Evolutionary conservation across 2,797 vertebrate species (phyloP).

Genomic region (Xiphophorus birchmanni): DNA sequence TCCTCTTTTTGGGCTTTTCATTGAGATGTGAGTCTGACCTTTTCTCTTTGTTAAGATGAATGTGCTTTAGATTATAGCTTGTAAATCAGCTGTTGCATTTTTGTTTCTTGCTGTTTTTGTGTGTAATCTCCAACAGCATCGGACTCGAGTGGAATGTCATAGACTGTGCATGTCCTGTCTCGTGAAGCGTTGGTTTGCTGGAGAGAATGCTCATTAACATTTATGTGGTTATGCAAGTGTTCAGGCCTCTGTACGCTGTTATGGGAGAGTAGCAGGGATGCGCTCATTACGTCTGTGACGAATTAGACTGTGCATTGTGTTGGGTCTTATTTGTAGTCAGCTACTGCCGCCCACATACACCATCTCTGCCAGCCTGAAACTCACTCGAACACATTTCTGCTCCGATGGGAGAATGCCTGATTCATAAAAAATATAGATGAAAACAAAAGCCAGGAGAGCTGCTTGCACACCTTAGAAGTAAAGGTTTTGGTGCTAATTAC

Average conservation of each 20-base stretch:
- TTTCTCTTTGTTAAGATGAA: slow-evolving; percentile 6
- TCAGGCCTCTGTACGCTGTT: slow-evolving; percentile 23
- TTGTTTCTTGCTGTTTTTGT: slow-evolving; percentile 23
- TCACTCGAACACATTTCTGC: slow-evolving; percentile 14
- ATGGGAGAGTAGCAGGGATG: slow-evolving; percentile 33
- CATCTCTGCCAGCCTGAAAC: slow-evolving; percentile 41
- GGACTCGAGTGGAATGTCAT: slow-evolving; percentile 36
- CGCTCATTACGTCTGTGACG: slow-evolving; percentile 60
- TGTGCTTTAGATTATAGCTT: slow-evolving; percentile 3
- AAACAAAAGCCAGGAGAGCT: slow-evolving; percentile 44
- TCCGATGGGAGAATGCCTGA: slow-evolving; percentile 32
- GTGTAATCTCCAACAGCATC: slow-evolving; percentile 24
- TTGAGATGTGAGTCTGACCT: background rate
- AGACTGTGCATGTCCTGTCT: slow-evolving; percentile 16
- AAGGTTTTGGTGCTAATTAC: slow-evolving; percentile 53
- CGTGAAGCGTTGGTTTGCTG: slow-evolving; percentile 12
- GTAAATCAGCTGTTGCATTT: slow-evolving; percentile 6
- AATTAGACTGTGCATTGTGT: slow-evolving; percentile 54
- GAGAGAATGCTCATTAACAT: slow-evolving; percentile 5
- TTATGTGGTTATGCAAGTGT: slow-evolving; percentile 1
- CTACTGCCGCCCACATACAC: slow-evolving; percentile 60
- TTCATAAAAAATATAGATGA: slow-evolving; percentile 35
- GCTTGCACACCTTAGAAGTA: slow-evolving; percentile 21
- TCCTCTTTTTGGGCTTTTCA: slow-evolving; percentile 25
- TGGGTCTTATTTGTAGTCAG: slow-evolving; percentile 74